Evolutionary conservation across 2,113 vertebrate species (phyloP).

Genomic region (Isurus oxyrinchus): DNA sequence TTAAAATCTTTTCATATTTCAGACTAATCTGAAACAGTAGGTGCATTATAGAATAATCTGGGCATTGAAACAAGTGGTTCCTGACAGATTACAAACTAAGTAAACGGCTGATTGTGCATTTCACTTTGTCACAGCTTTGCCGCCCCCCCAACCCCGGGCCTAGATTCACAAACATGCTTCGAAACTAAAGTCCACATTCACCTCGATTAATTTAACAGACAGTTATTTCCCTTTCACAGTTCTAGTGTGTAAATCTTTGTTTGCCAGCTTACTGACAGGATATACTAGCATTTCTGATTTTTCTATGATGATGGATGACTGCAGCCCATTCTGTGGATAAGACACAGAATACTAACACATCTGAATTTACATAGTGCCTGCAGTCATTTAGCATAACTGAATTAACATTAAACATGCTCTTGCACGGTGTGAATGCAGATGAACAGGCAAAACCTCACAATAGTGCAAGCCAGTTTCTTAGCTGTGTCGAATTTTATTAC

Average conservation of each 20-base stretch:
- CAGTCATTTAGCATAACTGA: neutral
- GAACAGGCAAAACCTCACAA: neutral
- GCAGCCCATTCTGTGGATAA: neutral
- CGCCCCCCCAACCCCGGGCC: too few relatives aligned
- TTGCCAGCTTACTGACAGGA: neutral
- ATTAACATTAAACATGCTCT: neutral
- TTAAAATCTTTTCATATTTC: neutral
- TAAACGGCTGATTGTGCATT: neutral
- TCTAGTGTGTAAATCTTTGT: neutral
- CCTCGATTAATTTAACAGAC: neutral
- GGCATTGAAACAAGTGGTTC: neutral
- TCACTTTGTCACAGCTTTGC: neutral
- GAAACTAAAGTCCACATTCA: neutral
- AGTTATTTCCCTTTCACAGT: neutral
- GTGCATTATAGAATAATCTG: neutral
- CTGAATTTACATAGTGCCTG: neutral
- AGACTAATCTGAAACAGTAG: neutral
- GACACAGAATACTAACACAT: neutral
- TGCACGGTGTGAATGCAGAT: neutral
- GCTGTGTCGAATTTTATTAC: neutral
- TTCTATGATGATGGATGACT: neutral
- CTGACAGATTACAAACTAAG: neutral
- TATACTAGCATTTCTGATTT: slow-evolving; percentile 15
- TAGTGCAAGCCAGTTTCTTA: neutral
- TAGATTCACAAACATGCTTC: neutral